Base-by-base conservation (phyloP, 2,888 invertebrate genomes). In the Tricholauxania praeusta region DNA sequence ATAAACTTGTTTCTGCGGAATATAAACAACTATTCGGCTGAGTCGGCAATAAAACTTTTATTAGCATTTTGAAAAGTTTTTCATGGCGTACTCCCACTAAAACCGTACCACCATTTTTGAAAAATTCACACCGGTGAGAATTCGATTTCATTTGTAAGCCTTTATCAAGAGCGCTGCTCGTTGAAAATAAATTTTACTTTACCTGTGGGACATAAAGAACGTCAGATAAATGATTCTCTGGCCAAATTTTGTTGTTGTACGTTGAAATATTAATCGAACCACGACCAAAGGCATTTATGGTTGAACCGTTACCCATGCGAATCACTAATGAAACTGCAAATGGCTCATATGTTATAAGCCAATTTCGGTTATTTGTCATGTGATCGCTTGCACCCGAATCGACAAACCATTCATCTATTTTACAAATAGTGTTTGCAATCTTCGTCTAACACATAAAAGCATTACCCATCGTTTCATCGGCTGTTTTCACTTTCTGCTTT, bases 191-290 rank as follows among this genome's bases (percentile, higher is more conserved):
- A 39, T 72, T 72, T 55, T 67, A 48, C 39, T 63, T 67, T 55
- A 72, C 60, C 53, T 68, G 62, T 8, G 72, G 63, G 1, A 72
- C 68, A 62, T 72, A 72, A 63, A 72, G 72, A 12, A 68, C 72
- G 65, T 71, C 65, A 49, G 71, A 55, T 57, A 65, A 71, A 51
- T 71, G 65, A 57, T 65, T 71, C 51, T 71, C 65, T 59, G 57
- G 59, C 59, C 65, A 72, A 14, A 28, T 28, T 28, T 28, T 28
- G 28, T 28, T 49, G 49, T 14, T 28, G 28, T 28, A 22, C 22
- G 22, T 22, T 22, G 22, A 22, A 22, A 22, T 22, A 22, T 22
- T 22, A 22, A 22, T 22, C 3, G 22, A 22, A 22, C 22, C 22
- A 22, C 22, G 22, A 22, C 22, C 22, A 22, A 2, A 3, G 52